These are phyloP conservation scores for Thereuonema tuberculata DNA, from an alignment of 1,140 invertebrate genomes.

Conservation along the genomic window DNA sequence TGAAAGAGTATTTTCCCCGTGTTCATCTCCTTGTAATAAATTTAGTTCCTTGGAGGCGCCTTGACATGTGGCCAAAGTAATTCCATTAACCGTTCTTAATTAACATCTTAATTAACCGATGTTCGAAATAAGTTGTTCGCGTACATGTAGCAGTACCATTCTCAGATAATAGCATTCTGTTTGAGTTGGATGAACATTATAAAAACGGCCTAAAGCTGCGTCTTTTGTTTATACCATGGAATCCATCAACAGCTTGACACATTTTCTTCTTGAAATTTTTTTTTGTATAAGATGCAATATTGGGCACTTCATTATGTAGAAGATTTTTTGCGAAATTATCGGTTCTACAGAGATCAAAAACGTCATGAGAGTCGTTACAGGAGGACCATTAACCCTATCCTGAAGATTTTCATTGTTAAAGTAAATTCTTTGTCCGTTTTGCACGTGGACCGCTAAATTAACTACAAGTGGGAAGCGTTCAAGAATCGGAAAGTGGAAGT, in stretches of 20 bases:
- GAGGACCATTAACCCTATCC: constrained; percentile 7
- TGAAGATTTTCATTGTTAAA: constrained; percentile 14
- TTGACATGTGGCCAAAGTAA: background rate
- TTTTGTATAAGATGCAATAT: background rate
- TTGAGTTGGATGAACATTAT: background rate
- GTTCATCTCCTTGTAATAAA: background rate
- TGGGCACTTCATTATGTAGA: background rate
- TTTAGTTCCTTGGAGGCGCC: background rate
- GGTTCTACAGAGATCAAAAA: background rate
- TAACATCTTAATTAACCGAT: no score
- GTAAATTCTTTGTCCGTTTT: constrained; percentile 19
- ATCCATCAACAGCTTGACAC: constrained; percentile 10
- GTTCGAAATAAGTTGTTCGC: background rate
- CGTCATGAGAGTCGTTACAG: background rate
- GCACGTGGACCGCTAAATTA: background rate
- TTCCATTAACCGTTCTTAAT: background rate
- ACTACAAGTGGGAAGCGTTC: background rate
- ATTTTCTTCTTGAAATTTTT: constrained; percentile 14
- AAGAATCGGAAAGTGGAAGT: background rate
- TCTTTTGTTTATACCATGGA: background rate
- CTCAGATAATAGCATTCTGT: background rate
- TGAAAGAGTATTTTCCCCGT: background rate
- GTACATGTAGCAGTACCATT: background rate
- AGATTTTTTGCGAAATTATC: background rate
- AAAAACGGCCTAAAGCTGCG: background rate